Evolutionary conservation across 92 coral and sea anemone genomes (phyloP).

Genomic region (Virgularia gustaviana): DNA sequence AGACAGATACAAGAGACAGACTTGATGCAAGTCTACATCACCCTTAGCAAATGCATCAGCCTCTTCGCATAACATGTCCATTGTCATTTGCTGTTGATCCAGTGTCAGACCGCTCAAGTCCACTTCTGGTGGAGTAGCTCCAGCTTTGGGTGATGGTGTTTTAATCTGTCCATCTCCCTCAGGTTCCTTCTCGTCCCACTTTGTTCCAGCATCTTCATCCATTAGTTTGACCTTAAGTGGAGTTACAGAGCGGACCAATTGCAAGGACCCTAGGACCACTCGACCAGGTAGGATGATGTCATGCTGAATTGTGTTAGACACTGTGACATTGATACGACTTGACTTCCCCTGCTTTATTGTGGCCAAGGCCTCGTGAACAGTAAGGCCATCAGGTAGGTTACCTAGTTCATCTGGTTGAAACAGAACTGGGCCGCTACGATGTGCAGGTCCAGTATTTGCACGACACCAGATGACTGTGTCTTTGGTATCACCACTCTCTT

Average conservation of each 20-base stretch:
- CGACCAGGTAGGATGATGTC: slow-evolving; percentile 26
- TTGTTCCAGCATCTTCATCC: not conserved
- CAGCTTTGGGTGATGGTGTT: not conserved
- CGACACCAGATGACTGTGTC: slow-evolving; percentile 48
- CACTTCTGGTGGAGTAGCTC: slow-evolving; percentile 1
- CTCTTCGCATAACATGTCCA: slow-evolving; percentile 41
- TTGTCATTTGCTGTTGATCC: slow-evolving; percentile 15
- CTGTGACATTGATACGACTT: slow-evolving; percentile 21
- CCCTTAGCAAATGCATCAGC: slow-evolving; percentile 35
- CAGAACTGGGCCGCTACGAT: slow-evolving; percentile 24
- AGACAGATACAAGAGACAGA: too few species aligned
- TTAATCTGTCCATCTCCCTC: not conserved
- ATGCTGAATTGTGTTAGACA: slow-evolving; percentile 28
- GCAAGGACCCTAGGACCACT: slow-evolving; percentile 5
- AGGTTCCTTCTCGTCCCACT: not conserved
- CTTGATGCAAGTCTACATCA: too few species aligned
- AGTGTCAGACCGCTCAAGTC: slow-evolving; percentile 41
- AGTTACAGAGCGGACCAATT: slow-evolving; percentile 39
- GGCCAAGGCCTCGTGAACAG: slow-evolving; percentile 26
- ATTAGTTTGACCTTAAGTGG: slow-evolving; percentile 17
- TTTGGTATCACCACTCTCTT: slow-evolving; percentile 42
- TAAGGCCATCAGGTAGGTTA: not conserved
- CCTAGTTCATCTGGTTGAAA: slow-evolving; percentile 24
- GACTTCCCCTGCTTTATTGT: slow-evolving; percentile 31
- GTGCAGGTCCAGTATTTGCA: slow-evolving; percentile 56